These are phyloP conservation scores for Caerostris extrusa DNA, from an alignment of 1,140 invertebrate genomes.

Conservation along the genomic window DNA sequence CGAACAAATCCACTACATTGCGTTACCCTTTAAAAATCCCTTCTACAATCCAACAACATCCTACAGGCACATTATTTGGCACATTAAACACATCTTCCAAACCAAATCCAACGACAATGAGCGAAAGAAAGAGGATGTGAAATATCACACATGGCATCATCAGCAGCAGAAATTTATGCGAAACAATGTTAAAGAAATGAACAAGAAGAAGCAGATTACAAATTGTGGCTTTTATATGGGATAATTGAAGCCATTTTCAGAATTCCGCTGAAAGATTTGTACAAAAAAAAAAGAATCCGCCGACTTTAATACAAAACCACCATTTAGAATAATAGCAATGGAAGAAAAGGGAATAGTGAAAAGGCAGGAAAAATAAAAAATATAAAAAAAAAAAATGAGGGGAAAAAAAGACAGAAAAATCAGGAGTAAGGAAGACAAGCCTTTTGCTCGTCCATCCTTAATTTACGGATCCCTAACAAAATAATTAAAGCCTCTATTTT, in stretches of 20 bases:
- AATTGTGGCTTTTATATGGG: constrained; percentile 39
- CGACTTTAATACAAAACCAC: constrained; percentile 47
- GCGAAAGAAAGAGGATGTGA: not conserved
- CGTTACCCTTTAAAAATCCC: not conserved
- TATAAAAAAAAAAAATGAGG: not conserved
- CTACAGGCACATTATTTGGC: not conserved
- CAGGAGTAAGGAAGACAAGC: not conserved
- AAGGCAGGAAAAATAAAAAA: not conserved
- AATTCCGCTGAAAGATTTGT: constrained; percentile 33
- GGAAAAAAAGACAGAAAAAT: not conserved
- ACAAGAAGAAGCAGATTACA: constrained; percentile 29
- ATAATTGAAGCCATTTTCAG: constrained; percentile 65
- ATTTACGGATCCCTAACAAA: not conserved
- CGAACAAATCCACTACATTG: not conserved
- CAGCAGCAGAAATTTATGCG: constrained; percentile 44
- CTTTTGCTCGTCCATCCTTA: constrained; percentile 47
- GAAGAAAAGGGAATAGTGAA: not conserved
- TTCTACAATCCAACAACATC: not conserved
- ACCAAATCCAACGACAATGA: not conserved
- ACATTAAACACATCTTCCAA: constrained; percentile 25
- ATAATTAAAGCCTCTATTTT: too few relatives aligned
- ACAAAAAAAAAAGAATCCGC: not conserved
- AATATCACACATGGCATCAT: not conserved
- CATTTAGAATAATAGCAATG: constrained; percentile 43
- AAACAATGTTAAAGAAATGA: not conserved